These are phyloP conservation scores for Natator depressus DNA, from an alignment of 2,113 vertebrate genomes.

Conservation along the genomic window DNA sequence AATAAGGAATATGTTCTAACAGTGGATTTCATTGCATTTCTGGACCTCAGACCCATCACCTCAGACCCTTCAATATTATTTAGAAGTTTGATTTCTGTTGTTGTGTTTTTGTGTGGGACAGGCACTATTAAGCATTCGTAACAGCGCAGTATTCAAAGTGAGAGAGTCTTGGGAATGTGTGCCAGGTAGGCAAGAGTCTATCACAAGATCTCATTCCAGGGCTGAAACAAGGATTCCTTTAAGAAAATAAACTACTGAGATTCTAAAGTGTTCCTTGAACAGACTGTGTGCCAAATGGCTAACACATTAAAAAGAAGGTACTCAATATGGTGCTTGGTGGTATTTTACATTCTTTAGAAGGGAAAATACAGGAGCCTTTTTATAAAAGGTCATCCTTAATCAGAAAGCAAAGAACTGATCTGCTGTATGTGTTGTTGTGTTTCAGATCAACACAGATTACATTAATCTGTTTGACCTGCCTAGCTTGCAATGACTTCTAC, in stretches of 20 bases:
- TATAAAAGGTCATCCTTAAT: slow-evolving; percentile 5
- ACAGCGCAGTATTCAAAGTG: neutral
- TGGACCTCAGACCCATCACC: neutral
- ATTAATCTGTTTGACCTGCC: neutral
- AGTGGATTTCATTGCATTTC: neutral
- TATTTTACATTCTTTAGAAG: neutral
- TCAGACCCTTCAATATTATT: neutral
- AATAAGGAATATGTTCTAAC: neutral
- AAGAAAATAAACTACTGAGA: no score
- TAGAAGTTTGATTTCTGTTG: neutral
- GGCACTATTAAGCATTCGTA: neutral
- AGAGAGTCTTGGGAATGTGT: neutral
- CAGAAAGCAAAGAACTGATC: neutral
- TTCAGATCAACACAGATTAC: slow-evolving; percentile 20
- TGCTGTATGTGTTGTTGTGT: neutral
- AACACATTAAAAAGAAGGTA: neutral
- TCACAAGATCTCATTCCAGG: neutral
- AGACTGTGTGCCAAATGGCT: neutral
- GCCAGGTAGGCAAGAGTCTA: neutral
- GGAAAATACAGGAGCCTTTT: neutral
- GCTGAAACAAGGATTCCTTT: neutral
- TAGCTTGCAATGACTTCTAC: neutral
- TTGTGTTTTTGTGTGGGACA: neutral
- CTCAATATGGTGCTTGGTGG: neutral
- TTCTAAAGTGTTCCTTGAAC: neutral